These are phyloP conservation scores for Vanessa cardui DNA, from an alignment of 2,888 invertebrate genomes.

Conservation along the genomic window DNA sequence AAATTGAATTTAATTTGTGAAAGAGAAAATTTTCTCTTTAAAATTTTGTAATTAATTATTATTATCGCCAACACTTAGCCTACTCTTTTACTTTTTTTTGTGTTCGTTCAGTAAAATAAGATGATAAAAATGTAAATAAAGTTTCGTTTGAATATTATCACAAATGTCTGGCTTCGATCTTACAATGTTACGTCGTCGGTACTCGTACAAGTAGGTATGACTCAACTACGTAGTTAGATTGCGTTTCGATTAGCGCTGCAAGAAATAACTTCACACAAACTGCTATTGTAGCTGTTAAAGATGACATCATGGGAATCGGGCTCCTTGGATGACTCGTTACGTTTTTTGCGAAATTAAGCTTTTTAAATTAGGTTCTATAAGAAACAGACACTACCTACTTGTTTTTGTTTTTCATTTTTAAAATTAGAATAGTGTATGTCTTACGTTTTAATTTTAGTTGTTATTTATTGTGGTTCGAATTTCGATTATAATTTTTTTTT, in stretches of 20 bases:
- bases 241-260: slow-evolving; percentile 51
- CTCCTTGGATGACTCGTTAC: slow-evolving; percentile 25
- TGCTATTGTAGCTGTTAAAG: slow-evolving; percentile 45
- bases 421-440: not conserved
- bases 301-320: slow-evolving; percentile 59
- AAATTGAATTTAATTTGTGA: too few relatives aligned
- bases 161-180: not conserved
- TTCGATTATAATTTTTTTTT: not conserved
- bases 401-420: not conserved
- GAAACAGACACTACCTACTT: not conserved
- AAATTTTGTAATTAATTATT: too few relatives aligned
- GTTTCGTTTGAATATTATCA: not conserved
- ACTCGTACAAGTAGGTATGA: slow-evolving; percentile 12
- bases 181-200: not conserved
- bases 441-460: too few relatives aligned
- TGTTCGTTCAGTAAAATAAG: too few relatives aligned
- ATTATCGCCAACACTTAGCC: too few relatives aligned
- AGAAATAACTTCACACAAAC: slow-evolving; percentile 43
- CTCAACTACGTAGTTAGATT: slow-evolving; percentile 21
- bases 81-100: not conserved
- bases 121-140: too few relatives aligned
- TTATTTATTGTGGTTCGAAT: too few relatives aligned
- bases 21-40: too few relatives aligned
- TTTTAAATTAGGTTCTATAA: slow-evolving; percentile 8
- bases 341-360: slow-evolving; percentile 34